Evolutionary conservation across 2,113 vertebrate genomes (phyloP), one percentile per base, ranked within the genome.

Genomic region (Potamarius usumacintae): DNA sequence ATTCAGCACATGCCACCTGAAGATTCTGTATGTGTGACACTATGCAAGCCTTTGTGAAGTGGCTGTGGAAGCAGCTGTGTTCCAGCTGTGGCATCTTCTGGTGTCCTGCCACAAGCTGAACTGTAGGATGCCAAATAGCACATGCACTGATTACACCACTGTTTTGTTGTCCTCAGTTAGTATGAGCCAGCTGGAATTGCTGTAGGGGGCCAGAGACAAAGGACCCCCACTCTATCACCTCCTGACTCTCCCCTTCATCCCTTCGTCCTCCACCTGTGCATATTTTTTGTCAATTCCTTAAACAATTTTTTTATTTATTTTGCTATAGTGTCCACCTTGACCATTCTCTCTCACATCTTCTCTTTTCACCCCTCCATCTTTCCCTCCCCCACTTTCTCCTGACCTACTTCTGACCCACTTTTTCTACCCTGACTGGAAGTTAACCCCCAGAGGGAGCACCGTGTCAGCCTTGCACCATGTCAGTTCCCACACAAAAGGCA

Each of bases 391-490:
- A 87, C 90, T 93, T 92, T 92, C 91, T 93, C 86, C 91, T 95
- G 95, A 96, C 96, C 95, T 95, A 96, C 90, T 95, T 96, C 89
- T 95, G 95, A 95, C 95, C 95, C 95, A 96, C 90, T 95, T 96
- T 89, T 94, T 94, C 95, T 93, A 94, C 95, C 94, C 93, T 92
- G 92, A 93, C 92, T 92, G 93, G 94, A 93, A 94, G 95, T 94
- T 94, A 94, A 93, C 92, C 95, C 95, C 95, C 95, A 92, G 93
- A 95, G 95, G 95, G 92, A 91, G 93, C 93, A 92, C 92, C 12
- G 88, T 95, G 94, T 95, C 95, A 96, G 92, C 91, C 94, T 89
- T 76, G 89, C 88, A 88, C 93, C 93, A 92, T 90, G 90, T 95
- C 95, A 95, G 92, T 93, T 94, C 92, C 91, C 90, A 91, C 92